Conservation (phyloP, 2,113 vertebrate genomes). For the Calyptomena viridis region DNA sequence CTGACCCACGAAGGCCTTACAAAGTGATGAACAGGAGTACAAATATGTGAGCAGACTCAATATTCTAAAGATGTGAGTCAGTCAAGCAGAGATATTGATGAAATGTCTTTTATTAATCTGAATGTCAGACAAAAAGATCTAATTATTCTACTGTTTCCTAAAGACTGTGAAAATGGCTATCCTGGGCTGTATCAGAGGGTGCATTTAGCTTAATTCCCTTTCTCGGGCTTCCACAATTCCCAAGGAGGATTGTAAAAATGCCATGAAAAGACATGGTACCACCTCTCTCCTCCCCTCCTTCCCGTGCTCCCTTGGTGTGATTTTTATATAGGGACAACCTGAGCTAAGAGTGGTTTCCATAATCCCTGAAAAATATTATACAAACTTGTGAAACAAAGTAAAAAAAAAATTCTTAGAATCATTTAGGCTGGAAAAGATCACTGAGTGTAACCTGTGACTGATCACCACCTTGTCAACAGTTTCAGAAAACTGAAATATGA, state of each 20-base stretch:
- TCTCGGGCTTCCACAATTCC: background rate
- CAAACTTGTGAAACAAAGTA: background rate
- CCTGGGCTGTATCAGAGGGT: background rate
- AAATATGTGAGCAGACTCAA: background rate
- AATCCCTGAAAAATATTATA: background rate
- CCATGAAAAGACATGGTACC: background rate
- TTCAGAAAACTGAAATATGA: background rate
- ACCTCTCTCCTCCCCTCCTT: background rate
- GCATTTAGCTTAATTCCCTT: background rate
- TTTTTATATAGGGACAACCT: background rate
- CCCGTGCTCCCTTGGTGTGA: fast-evolving
- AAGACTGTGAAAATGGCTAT: background rate
- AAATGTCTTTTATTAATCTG: background rate
- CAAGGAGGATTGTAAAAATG: background rate
- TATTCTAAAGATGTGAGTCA: background rate
- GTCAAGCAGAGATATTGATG: background rate
- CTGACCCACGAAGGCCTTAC: background rate
- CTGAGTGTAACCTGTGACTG: background rate
- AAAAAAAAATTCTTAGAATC: background rate
- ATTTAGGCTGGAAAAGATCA: background rate
- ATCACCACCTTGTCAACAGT: background rate
- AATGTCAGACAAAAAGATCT: background rate
- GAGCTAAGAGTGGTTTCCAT: background rate
- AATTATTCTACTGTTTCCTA: background rate
- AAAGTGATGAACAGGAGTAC: background rate